A percentile compares a stretch with the other conserved stretches of the same genome.
phyloP scores from a whole-genome alignment of 2,888 invertebrate genomes.

The Pollenia griseotomentosa region DNA sequence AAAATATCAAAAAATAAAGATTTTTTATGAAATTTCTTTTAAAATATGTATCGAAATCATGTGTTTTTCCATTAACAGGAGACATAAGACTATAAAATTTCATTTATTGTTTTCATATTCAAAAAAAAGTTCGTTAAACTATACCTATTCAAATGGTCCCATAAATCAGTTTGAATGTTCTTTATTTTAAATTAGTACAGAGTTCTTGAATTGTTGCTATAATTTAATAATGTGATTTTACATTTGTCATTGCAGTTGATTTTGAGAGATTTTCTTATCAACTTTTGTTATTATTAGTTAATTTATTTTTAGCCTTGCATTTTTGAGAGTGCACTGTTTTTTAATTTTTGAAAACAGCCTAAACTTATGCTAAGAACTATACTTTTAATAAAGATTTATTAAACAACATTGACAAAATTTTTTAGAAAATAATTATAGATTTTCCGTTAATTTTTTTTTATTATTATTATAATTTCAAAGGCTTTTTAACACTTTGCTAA shows the following conservation, averaged over 20 bases:
- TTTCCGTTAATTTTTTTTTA: too few species aligned
- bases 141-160: background rate
- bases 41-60: background rate
- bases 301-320: background rate
- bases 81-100: background rate
- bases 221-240: constrained; percentile 5
- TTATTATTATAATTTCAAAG: too few species aligned
- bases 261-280: constrained; percentile 29
- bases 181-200: constrained; percentile 47
- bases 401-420: too few species aligned
- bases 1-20: constrained; percentile 3
- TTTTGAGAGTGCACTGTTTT: background rate
- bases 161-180: constrained; percentile 25
- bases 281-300: background rate
- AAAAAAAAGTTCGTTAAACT: background rate
- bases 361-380: background rate
- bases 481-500: too few species aligned
- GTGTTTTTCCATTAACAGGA: constrained; percentile 2
- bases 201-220: constrained; percentile 19
- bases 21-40: background rate
- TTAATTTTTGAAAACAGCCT: background rate
- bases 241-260: constrained; percentile 34
- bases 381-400: too few species aligned
- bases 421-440: too few species aligned
- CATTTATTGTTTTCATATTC: background rate